A percentile compares a stretch with the other conserved stretches of the same genome.
phyloP scores from a whole-genome alignment of 2,113 vertebrate genomes.

The Ammodytes marinus region DNA sequence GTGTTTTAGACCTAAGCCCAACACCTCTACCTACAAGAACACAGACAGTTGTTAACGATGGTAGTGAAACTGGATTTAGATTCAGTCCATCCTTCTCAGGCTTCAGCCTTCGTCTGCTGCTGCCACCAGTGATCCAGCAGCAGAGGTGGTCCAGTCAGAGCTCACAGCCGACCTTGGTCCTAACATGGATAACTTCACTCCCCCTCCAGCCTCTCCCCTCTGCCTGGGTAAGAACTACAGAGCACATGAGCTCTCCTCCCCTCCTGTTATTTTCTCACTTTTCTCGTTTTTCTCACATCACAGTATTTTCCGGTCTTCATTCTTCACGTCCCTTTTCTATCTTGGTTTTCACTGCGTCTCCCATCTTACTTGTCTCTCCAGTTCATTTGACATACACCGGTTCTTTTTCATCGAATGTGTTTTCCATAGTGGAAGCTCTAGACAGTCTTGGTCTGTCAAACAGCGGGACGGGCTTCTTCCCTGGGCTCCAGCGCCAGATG shows the following conservation, averaged over 20 bases:
- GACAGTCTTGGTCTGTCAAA: constrained; percentile 38
- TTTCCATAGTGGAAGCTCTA: constrained; percentile 55
- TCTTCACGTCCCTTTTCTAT: too few relatives aligned
- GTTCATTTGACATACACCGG: too few relatives aligned
- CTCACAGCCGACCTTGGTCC: background rate
- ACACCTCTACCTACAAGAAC: background rate
- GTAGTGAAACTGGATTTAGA: background rate
- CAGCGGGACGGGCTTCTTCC: constrained; percentile 39
- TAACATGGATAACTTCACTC: constrained; percentile 20
- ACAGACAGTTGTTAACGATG: background rate
- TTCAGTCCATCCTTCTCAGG: constrained; percentile 26
- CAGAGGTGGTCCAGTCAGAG: constrained; percentile 14
- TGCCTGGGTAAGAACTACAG: constrained; percentile 59
- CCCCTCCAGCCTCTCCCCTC: constrained; percentile 61
- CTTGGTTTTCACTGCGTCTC: background rate
- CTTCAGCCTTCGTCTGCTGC: constrained; percentile 17
- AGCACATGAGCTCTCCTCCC: background rate
- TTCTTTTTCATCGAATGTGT: constrained; percentile 7
- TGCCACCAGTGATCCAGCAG: constrained; percentile 81
- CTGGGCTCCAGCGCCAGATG: constrained; percentile 56
- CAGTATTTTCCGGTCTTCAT: too few relatives aligned
- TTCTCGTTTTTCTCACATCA: too few relatives aligned
- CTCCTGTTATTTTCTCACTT: background rate
- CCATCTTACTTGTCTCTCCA: background rate
- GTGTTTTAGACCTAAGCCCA: background rate